Conservation (phyloP, 2,888 invertebrate genomes). For the Rhimphoctona megacephalus region DNA sequence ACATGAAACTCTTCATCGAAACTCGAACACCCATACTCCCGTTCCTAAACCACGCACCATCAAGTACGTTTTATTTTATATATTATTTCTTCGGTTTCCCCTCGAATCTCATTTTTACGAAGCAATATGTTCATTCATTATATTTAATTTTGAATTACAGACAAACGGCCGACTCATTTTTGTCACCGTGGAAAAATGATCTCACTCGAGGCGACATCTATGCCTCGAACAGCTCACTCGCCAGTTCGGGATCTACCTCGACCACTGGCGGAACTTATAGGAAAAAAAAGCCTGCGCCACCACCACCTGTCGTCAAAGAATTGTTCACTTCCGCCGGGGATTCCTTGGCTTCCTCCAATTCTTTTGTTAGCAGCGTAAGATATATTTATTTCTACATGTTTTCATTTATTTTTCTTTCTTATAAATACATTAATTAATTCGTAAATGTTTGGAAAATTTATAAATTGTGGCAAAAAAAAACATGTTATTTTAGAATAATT, state of each 20-base stretch:
- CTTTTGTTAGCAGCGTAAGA: constrained; percentile 50
- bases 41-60: constrained; percentile 85
- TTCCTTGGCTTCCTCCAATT: constrained; percentile 56
- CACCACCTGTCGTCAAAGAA: constrained; percentile 84
- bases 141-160: constrained; percentile 65
- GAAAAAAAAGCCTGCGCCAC: constrained; percentile 90
- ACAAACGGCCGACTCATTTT: constrained; percentile 81
- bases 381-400: not conserved
- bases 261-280: constrained; percentile 86
- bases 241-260: constrained; percentile 83
- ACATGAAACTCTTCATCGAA: constrained; percentile 10
- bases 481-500: constrained; percentile 71
- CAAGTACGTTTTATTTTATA: constrained; percentile 79
- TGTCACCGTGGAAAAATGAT: constrained; percentile 79
- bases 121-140: not conserved
- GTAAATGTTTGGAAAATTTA: not conserved
- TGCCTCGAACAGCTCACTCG: constrained; percentile 84
- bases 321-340: constrained; percentile 67
- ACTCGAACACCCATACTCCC: constrained; percentile 77
- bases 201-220: constrained; percentile 78
- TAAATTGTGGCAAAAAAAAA: not conserved
- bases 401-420: not conserved
- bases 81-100: not conserved
- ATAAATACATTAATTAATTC: not conserved
- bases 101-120: not conserved